Percentiles rank a stretch among this genome's conserved stretches.
Conservation (phyloP, 1,140 invertebrate species). For the Drosophila mayri region DNA sequence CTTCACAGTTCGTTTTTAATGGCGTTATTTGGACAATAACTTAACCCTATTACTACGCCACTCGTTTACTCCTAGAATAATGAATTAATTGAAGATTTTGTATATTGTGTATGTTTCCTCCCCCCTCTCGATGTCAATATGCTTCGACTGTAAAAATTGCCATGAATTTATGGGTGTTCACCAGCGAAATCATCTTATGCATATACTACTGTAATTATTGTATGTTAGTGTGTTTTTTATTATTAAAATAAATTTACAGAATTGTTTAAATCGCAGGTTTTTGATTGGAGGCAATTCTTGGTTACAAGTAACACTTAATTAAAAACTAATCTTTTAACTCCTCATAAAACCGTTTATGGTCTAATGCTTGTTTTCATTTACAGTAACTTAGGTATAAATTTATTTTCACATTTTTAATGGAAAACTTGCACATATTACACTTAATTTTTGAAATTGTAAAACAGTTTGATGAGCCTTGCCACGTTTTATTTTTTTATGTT, state of each 20-base stretch:
- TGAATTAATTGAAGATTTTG: slow-evolving; percentile 21
- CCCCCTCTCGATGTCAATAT: slow-evolving; percentile 34
- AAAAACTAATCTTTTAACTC: no score
- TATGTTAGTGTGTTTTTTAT: slow-evolving; percentile 67
- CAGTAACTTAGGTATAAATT: no score
- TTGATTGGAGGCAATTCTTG: neutral
- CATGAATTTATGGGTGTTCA: slow-evolving; percentile 65
- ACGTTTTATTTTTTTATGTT: no score
- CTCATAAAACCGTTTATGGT: no score
- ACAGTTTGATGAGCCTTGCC: no score
- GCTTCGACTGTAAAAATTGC: slow-evolving; percentile 42
- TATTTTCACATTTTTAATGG: no score
- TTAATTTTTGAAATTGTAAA: no score
- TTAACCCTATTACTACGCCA: slow-evolving; percentile 19
- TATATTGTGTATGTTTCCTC: slow-evolving; percentile 32
- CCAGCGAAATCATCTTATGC: slow-evolving; percentile 57
- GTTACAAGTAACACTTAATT: no score
- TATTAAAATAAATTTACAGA: slow-evolving; percentile 68
- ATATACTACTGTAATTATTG: slow-evolving; percentile 46
- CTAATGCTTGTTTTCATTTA: no score
- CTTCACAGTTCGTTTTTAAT: slow-evolving; percentile 31
- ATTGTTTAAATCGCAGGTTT: slow-evolving; percentile 27
- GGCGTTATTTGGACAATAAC: slow-evolving; percentile 66
- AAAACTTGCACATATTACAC: no score
- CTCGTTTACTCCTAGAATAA: slow-evolving; percentile 46